phyloP scores from a whole-genome alignment of 2,113 vertebrate genomes.

The Recurvirostra avosetta region DNA sequence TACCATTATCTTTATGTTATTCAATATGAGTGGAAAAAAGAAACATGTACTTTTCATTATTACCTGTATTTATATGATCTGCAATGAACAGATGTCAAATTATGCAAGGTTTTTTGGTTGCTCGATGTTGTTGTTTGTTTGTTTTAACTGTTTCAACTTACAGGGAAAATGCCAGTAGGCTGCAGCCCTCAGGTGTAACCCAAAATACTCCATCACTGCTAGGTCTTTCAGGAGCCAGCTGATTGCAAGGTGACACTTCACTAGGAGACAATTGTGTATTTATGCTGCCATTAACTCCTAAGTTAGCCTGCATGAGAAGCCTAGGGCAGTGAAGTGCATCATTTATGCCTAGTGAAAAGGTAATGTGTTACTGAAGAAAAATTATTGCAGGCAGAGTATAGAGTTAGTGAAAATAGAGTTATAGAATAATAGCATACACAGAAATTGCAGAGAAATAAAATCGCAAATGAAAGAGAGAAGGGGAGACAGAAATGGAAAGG shows the following conservation, averaged over 20 bases:
- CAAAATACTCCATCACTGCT: not conserved
- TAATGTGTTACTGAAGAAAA: not conserved
- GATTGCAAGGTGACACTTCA: not conserved
- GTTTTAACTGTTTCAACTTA: not conserved
- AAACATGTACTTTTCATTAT: not conserved
- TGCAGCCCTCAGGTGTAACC: not conserved
- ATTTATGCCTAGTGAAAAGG: not conserved
- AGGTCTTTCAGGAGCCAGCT: not conserved
- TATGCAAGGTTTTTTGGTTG: not conserved
- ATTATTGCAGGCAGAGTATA: not conserved
- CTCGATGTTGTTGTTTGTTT: not conserved
- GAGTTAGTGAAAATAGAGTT: not conserved
- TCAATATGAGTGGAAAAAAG: not conserved
- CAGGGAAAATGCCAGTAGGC: not conserved
- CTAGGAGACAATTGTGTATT: not conserved
- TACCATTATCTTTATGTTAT: not conserved
- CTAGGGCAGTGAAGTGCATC: not conserved
- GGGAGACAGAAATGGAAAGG: not conserved
- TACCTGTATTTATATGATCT: not conserved
- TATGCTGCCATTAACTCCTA: not conserved
- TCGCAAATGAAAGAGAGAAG: not conserved
- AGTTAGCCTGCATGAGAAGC: not conserved
- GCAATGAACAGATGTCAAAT: not conserved
- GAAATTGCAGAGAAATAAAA: not conserved
- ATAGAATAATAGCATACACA: accelerated